Base-by-base conservation (phyloP, 1,140 invertebrate species). In the Brachystomella parvula region DNA sequence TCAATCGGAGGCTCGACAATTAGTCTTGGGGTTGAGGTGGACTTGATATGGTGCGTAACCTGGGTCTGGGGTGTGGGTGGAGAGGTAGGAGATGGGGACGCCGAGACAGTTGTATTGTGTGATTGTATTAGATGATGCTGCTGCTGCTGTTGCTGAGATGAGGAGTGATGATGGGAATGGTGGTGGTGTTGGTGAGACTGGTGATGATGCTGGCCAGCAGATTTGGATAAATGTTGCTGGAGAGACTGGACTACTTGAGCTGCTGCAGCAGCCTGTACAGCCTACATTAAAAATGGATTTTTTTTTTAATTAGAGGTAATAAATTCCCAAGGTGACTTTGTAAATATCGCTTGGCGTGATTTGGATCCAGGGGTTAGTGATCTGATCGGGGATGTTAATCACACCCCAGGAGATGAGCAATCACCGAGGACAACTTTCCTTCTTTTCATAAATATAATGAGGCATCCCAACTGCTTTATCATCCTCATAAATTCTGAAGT, bases 191-290 rank as follows among this genome's bases (percentile, higher is more conserved):
- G 68, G 68, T 82, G 80, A 31, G 78, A 79, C n/a, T 75, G 72
- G 12, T 69, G 65, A 39, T 74, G 71, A 32, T 69, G 72, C 9
- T 67, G 65, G 63, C 63, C 35, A 29, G 61, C n/a, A 33, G 53
- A n/a, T 35, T 57, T 64, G 39, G 26, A 19, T 60, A 62, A n/a
- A 47, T 71, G 63, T 19, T 56, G 88, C 71, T 90, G 87, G 39
- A 89, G 81, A 69, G 90, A 89, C 77, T 91, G 89, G 0, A 88
- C 87, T 57, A 89, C 88, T 77, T 90, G 89, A 6, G 87, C 87
- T 65, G 65, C 67, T 32, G 87, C 87, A 64, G 67, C 67, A 26
- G 87, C 86, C 74, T 91, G 89, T 69, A 85, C 83, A 24, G 89
- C 82, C 82, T 87, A 76, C 32, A 73, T 74, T 70, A 47, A 33